A percentile compares a stretch with the other conserved stretches of the same genome.
Conservation (phyloP, 1,140 invertebrate genomes). For the Theocolax elegans region DNA sequence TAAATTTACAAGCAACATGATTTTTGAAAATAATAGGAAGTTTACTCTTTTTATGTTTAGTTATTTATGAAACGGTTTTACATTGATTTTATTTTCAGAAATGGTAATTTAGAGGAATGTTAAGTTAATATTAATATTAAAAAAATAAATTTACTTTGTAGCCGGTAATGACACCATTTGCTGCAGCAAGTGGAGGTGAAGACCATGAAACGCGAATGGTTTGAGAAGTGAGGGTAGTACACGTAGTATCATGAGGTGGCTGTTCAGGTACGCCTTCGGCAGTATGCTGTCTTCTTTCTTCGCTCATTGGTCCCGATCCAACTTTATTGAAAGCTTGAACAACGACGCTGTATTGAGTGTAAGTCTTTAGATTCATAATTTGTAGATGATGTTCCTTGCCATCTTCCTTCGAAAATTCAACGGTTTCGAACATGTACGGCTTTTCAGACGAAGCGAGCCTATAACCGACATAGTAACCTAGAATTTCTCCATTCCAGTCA, state of each 20-base stretch:
- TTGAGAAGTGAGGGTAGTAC: constrained; percentile 91
- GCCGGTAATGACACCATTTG: constrained; percentile 94
- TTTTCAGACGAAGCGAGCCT: constrained; percentile 90
- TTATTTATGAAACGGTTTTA: background rate
- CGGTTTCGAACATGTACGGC: constrained; percentile 90
- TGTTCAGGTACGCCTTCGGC: constrained; percentile 93
- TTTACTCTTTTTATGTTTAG: too few relatives aligned
- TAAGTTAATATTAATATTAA: background rate
- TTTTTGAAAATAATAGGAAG: too few relatives aligned
- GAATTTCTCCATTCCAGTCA: constrained; percentile 93
- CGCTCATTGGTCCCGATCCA: constrained; percentile 89
- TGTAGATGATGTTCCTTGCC: constrained; percentile 89
- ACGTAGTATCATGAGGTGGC: constrained; percentile 90
- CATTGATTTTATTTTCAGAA: background rate
- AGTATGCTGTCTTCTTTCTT: constrained; percentile 89
- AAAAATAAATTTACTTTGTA: constrained; percentile 77
- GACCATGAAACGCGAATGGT: constrained; percentile 94
- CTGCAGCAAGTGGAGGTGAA: constrained; percentile 86
- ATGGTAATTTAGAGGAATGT: background rate
- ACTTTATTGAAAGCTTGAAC: constrained; percentile 96
- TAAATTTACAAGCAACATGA: too few relatives aligned
- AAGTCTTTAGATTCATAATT: constrained; percentile 86
- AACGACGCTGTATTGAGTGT: constrained; percentile 94
- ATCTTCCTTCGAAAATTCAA: constrained; percentile 91
- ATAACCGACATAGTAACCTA: constrained; percentile 91